These are phyloP conservation scores for Calyptomena viridis DNA, from an alignment of 2,113 vertebrate species.

Conservation along the genomic window DNA sequence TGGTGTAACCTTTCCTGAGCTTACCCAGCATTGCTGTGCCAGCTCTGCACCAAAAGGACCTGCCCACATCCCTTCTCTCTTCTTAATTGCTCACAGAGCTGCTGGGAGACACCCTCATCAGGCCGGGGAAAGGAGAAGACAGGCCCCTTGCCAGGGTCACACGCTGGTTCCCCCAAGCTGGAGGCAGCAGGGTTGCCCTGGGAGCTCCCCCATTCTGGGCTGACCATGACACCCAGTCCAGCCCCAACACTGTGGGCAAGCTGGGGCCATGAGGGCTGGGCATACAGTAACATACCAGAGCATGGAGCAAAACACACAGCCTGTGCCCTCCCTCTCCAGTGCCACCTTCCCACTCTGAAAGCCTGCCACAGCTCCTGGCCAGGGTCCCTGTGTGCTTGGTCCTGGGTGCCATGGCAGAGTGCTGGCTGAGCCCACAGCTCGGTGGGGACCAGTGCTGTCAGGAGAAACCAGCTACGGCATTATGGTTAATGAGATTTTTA, in stretches of 20 bases:
- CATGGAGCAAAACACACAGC: accelerated
- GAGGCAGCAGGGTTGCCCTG: accelerated
- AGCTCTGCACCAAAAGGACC: neutral
- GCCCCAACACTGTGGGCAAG: neutral
- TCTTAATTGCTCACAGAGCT: neutral
- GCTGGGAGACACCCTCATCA: neutral
- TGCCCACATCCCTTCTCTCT: neutral
- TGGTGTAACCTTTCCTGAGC: constrained; percentile 56
- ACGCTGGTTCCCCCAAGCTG: neutral
- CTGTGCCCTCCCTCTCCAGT: neutral
- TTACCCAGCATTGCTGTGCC: neutral
- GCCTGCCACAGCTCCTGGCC: neutral
- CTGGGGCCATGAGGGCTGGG: neutral
- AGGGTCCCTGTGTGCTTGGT: no score
- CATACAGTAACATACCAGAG: neutral
- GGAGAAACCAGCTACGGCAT: neutral
- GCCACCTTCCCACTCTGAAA: neutral
- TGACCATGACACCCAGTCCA: accelerated
- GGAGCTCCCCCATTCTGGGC: neutral
- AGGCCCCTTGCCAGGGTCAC: neutral
- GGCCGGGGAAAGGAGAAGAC: neutral
- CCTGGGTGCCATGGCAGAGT: neutral
- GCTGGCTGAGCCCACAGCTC: neutral
- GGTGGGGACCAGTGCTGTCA: neutral
- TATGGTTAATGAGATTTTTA: constrained; percentile 64